Conservation (phyloP, 2,888 invertebrate genomes). For the Tenthredo scrophulariae region DNA sequence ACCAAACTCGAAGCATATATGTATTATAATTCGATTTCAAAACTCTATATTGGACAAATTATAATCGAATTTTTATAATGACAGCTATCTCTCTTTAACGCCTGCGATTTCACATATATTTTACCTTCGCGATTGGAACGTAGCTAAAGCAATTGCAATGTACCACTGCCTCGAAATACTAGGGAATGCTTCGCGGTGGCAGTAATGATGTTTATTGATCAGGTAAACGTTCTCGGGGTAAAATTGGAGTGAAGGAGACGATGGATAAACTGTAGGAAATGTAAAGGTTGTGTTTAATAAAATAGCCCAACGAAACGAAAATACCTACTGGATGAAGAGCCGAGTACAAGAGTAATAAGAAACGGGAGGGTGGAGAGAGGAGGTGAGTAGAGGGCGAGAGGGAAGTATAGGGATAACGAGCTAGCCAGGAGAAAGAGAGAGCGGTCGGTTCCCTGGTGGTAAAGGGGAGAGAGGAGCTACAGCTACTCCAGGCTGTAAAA, state of each 20-base stretch:
- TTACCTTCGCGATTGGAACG: background rate
- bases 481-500: conserved; percentile 58
- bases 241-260: background rate
- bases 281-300: conserved; percentile 30
- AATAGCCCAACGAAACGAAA: conserved; percentile 41
- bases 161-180: background rate
- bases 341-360: conserved; percentile 27
- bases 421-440: conserved; percentile 24
- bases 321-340: conserved; percentile 37
- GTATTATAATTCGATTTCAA: background rate
- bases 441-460: background rate
- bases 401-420: conserved; percentile 36
- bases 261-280: conserved; percentile 1
- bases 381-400: background rate
- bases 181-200: background rate
- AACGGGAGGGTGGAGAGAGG: conserved; percentile 3
- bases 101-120: background rate
- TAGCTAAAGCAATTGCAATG: background rate
- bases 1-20: background rate
- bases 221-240: conserved; percentile 5
- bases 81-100: no score
- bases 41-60: background rate
- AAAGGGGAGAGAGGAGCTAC: background rate
- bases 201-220: conserved; percentile 43
- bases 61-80: background rate